phyloP scores from a whole-genome alignment of 2,113 vertebrate genomes.

The Bufo bufo region DNA sequence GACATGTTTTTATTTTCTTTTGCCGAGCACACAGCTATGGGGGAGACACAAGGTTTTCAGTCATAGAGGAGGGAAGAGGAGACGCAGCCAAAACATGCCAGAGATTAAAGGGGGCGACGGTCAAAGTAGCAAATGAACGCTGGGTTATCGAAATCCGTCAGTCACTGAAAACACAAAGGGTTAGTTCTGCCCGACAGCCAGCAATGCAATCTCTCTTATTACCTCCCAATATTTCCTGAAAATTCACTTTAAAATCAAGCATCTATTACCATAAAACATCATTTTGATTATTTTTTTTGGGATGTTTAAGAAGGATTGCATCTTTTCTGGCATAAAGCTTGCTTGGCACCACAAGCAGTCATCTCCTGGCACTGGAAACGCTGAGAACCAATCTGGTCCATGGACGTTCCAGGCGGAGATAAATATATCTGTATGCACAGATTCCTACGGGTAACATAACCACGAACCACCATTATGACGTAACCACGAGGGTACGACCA shows the following conservation, averaged over 20 bases:
- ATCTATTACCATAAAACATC: not conserved
- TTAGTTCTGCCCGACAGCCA: not conserved
- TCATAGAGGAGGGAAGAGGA: not conserved
- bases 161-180: not conserved
- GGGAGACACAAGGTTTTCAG: slow-evolving; percentile 26
- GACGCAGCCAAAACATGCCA: slow-evolving; percentile 28
- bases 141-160: not conserved
- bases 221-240: not conserved
- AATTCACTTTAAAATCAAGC: not conserved
- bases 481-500: too few relatives aligned
- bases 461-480: too few relatives aligned
- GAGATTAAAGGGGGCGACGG: not conserved
- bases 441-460: too few relatives aligned
- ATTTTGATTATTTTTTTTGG: too few relatives aligned
- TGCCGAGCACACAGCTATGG: not conserved
- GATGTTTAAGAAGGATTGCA: not conserved
- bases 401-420: not conserved
- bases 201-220: slow-evolving; percentile 10
- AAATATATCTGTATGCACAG: too few relatives aligned
- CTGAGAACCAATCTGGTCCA: not conserved
- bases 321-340: not conserved
- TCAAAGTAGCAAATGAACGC: slow-evolving; percentile 1
- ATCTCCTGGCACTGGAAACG: too few relatives aligned
- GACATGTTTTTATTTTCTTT: slow-evolving; percentile 45
- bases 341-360: not conserved